A percentile compares a stretch with the other conserved stretches of the same genome.
phyloP scores from a whole-genome alignment of 2,113 vertebrate species.

The Podarcis muralis region DNA sequence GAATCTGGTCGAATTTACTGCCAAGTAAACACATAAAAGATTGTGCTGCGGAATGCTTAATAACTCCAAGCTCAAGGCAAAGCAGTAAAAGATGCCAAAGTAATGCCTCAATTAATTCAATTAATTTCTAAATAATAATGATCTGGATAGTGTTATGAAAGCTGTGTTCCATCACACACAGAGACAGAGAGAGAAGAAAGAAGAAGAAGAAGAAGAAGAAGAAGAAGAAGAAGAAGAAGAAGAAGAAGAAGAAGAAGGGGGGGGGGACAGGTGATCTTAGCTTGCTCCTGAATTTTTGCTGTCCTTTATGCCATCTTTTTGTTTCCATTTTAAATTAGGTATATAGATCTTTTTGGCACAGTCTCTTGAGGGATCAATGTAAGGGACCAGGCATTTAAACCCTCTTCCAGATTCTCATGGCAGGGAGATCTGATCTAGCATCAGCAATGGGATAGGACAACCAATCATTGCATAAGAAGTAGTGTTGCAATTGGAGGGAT shows the following conservation, averaged over 20 bases:
- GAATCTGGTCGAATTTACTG: neutral
- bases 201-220: no score
- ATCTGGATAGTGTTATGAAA: conserved; percentile 45
- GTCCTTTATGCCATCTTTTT: conserved; percentile 30
- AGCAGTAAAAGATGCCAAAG: conserved; percentile 51
- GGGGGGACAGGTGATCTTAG: neutral
- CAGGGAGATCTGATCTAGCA: neutral
- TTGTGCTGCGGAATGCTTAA: conserved; percentile 11
- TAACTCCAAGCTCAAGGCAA: conserved; percentile 67
- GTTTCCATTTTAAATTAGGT: conserved; percentile 24
- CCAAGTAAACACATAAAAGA: neutral
- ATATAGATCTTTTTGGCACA: neutral
- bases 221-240: no score
- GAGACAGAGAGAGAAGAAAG: no score
- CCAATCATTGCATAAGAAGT: no score
- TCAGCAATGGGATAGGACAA: neutral
- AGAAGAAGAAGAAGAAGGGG: no score
- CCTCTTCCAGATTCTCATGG: neutral
- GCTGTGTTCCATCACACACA: conserved; percentile 35
- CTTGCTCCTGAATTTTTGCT: conserved; percentile 46
- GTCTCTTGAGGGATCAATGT: conserved; percentile 15
- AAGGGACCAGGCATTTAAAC: neutral
- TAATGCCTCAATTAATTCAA: conserved; percentile 60
- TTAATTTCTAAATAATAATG: conserved; percentile 57
- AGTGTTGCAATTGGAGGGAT: neutral